Evolutionary conservation across 2,888 invertebrate species (phyloP).

Genomic region (Argyra leucocephala): DNA sequence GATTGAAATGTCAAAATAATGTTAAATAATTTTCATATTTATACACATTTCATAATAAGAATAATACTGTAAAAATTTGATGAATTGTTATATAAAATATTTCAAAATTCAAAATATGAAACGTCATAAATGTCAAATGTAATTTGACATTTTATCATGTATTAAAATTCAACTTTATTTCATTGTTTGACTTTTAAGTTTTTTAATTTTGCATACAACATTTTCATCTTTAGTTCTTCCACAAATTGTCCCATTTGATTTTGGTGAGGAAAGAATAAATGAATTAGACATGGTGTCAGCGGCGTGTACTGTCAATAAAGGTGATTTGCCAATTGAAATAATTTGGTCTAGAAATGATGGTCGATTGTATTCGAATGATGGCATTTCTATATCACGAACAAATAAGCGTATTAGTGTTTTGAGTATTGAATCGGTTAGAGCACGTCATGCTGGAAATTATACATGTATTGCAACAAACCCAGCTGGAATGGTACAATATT

Average conservation of each 20-base stretch:
- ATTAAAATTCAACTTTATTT: too few species aligned
- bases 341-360: slow-evolving; percentile 55
- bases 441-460: slow-evolving; percentile 54
- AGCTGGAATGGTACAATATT: slow-evolving; percentile 49
- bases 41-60: too few species aligned
- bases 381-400: slow-evolving; percentile 49
- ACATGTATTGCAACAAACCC: slow-evolving; percentile 53
- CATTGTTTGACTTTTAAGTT: too few species aligned
- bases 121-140: too few species aligned
- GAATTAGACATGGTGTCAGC: slow-evolving; percentile 60
- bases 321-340: slow-evolving; percentile 67
- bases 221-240: slow-evolving; percentile 53
- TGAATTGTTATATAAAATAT: too few species aligned
- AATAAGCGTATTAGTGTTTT: slow-evolving; percentile 56
- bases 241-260: slow-evolving; percentile 61
- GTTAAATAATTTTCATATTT: too few species aligned
- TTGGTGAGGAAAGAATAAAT: slow-evolving; percentile 59
- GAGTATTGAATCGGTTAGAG: slow-evolving; percentile 53
- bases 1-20: too few species aligned
- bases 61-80: too few species aligned
- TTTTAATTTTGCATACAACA: too few species aligned
- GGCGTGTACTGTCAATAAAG: slow-evolving; percentile 62
- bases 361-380: slow-evolving; percentile 45
- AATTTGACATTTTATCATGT: too few species aligned
- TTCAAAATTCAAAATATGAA: too few species aligned